Evolutionary conservation across 2,113 vertebrate genomes (phyloP), one percentile per base, ranked within the genome.

Genomic region (Nipponia nippon): DNA sequence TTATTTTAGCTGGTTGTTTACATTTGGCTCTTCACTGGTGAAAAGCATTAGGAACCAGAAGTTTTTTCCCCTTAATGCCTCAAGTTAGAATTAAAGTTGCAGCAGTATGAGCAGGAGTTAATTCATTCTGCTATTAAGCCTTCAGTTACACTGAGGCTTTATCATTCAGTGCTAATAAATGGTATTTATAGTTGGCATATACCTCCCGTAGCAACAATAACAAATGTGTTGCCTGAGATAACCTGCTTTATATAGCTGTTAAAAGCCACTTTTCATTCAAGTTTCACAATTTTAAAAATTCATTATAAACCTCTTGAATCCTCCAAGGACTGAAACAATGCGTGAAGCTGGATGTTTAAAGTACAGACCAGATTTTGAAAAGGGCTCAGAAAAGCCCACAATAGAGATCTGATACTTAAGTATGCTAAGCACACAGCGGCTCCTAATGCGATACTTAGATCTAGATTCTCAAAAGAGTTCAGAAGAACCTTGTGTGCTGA

Each of bases 91-190:
- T 97, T 97, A 95, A 94, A 91, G 94, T 96, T 96, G 94, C 83
- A 97, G 89, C 95, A 87, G 59, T 66, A 83, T 75, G 94, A 94
- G 87, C 87, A 94, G 95, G 93, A 98, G 95, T 95, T 97, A 97
- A 97, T 98, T 98, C 84, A 97, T 96, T 98, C 95, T 96, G 78
- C 75, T 95, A 78, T 96, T 87, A 95, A 98, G 95, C 92, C 96
- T 95, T 96, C 85, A 96, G 93, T 97, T 95, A 97, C 89, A 91
- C 93, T n/a, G 59, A 93, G 89, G 87, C 62, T 92, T 87, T 95
- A 95, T 95, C 90, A 96, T 97, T 96, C 73, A 59, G 94, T 96
- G 83, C 87, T 97, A 95, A 97, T 96, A 97, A 97, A 90, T 83
- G 70, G 83, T 93, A 89, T 95, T 97, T 97, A 97, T 83, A 94